These are phyloP conservation scores for Moxostoma hubbsi DNA, from an alignment of 2,797 vertebrate genomes.

Conservation along the genomic window DNA sequence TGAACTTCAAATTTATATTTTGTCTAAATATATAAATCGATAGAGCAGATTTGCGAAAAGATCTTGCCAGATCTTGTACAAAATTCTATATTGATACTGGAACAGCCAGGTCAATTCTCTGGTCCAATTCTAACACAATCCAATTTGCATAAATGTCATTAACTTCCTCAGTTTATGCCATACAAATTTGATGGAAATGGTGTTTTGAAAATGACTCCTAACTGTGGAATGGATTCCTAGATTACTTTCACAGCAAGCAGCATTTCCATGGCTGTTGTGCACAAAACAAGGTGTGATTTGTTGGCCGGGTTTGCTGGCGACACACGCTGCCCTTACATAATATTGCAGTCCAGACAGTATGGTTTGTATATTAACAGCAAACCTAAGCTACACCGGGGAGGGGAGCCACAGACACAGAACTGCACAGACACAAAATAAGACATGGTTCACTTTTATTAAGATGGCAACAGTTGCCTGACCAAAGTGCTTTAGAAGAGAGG, in stretches of 20 bases:
- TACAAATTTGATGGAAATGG: slow-evolving; percentile 65
- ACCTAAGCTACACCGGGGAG: neutral
- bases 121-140: slow-evolving; percentile 56
- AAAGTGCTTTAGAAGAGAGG: slow-evolving; percentile 23
- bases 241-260: slow-evolving; percentile 64
- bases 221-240: slow-evolving; percentile 67
- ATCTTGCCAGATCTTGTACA: neutral
- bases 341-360: slow-evolving; percentile 6
- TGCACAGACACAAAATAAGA: slow-evolving; percentile 6
- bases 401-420: slow-evolving; percentile 17
- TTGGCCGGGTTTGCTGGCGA: neutral
- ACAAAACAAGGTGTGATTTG: neutral
- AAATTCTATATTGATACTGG: slow-evolving; percentile 5
- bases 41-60: neutral
- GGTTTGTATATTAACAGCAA: slow-evolving; percentile 15
- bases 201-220: slow-evolving; percentile 64
- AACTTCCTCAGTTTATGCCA: slow-evolving; percentile 45
- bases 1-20: neutral
- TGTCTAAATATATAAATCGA: neutral
- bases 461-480: neutral
- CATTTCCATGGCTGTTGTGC: slow-evolving; percentile 34
- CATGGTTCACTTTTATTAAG: slow-evolving; percentile 25
- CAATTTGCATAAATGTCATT: slow-evolving; percentile 72
- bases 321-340: slow-evolving; percentile 4
- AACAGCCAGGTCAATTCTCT: slow-evolving; percentile 32